These are phyloP conservation scores for Loris lydekkerianus DNA, from an alignment of 2,797 vertebrate genomes.

Conservation along the genomic window DNA sequence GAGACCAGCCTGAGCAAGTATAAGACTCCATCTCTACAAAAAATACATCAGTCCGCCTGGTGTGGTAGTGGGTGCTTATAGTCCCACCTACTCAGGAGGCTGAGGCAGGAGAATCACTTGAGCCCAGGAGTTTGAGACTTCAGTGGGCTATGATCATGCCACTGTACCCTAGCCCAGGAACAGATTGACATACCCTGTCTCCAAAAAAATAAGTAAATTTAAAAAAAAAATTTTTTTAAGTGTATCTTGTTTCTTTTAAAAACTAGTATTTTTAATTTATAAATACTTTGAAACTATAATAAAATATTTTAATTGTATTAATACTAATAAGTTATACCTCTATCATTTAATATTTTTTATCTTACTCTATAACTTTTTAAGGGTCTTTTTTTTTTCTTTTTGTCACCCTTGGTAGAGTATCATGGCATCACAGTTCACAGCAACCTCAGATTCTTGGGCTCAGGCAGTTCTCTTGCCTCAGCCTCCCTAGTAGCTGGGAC, in stretches of 20 bases:
- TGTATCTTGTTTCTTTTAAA: constrained; percentile 34
- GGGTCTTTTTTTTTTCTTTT: background rate
- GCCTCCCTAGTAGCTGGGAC: no score
- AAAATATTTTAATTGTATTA: constrained; percentile 47
- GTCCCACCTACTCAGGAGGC: background rate
- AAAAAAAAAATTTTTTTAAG: background rate
- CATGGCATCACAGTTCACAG: no score
- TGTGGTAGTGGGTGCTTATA: background rate
- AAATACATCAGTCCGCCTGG: background rate
- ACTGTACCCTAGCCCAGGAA: background rate
- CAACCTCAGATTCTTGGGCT: no score
- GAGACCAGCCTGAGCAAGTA: background rate
- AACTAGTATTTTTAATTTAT: constrained; percentile 10
- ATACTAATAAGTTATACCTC: constrained; percentile 53
- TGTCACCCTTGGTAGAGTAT: no score
- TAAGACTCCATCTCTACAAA: background rate
- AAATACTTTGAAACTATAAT: constrained; percentile 41
- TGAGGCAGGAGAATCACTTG: background rate
- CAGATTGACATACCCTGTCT: background rate
- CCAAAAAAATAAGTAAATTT: background rate
- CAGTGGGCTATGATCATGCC: background rate
- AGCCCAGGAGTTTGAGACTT: background rate
- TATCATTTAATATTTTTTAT: constrained; percentile 38
- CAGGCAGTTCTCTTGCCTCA: no score
- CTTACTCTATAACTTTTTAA: constrained; percentile 22